Evolutionary conservation across 2,888 invertebrate genomes (phyloP), one percentile per base, ranked within the genome.

Genomic region (Protonemura montana): DNA sequence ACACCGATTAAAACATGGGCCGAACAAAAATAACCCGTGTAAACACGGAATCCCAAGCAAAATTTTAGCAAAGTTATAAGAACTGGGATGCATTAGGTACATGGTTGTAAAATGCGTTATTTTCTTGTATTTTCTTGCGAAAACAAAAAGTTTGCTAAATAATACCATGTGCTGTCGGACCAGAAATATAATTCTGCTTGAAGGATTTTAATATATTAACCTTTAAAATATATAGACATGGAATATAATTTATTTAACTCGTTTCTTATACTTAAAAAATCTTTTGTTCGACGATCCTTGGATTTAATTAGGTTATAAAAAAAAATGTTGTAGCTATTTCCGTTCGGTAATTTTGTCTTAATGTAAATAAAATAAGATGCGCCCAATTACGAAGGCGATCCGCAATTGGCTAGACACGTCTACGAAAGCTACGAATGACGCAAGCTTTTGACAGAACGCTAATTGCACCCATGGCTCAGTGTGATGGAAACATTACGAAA

Each of bases 241-340:
- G 10, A 5, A 78, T 78, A 25, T 25, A 25, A 25, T 25, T 76
- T 21, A 7, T 21, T 13, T 25, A 28, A 78, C 26, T 28, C 10
- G n/a, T 78, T 26, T 78, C 26, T 7, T 27, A 78, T 27, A 78
- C 27, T 59, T 59, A 29, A 16, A 29, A 29, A 81, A 29, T 28
- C 81, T 81, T 81, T 81, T 81, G 81, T 81, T 81, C 81, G 26
- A 30, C 81, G 30, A 81, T 81, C 81, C 81, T 81, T 81, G 81
- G 81, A n/a, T 81, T 81, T 81, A 81, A 81, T 81, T 28, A 30
- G 30, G 81, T 7, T 28, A 81, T 81, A 81, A 81, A 81, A 81
- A n/a, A 81, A 1, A 27, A 80, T 26, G 26, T 77, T 28, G 27
- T 78, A 25, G 28, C 29, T 81, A 81, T 81, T 81, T 81, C 81